Evolutionary conservation across 2,888 invertebrate species (phyloP).

Genomic region (Furcula furcula): DNA sequence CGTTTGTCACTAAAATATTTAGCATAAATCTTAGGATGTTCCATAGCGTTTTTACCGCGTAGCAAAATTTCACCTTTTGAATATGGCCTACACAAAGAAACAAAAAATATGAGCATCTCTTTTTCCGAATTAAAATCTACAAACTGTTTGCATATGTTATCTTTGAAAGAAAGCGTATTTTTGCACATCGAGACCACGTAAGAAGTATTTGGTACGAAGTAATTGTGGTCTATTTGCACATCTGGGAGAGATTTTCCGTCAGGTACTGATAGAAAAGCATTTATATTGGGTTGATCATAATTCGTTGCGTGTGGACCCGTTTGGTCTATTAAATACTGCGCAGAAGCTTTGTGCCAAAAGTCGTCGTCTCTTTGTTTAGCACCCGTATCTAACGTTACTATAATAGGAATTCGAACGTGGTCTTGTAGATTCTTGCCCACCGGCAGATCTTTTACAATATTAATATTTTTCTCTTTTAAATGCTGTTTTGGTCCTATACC

Average conservation of each 20-base stretch:
- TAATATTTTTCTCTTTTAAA: slow-evolving; percentile 47
- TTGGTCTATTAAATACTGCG: slow-evolving; percentile 62
- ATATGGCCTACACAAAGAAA: slow-evolving; percentile 62
- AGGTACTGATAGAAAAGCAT: slow-evolving; percentile 63
- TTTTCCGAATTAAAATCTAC: slow-evolving; percentile 54
- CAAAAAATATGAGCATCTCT: slow-evolving; percentile 62
- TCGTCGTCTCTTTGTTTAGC: slow-evolving; percentile 45
- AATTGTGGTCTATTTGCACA: slow-evolving; percentile 71
- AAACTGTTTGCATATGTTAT: slow-evolving; percentile 62
- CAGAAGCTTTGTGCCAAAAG: slow-evolving; percentile 61
- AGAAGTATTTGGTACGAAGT: slow-evolving; percentile 62
- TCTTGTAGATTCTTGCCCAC: slow-evolving; percentile 76
- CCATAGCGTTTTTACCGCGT: slow-evolving; percentile 47
- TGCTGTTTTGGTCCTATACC: slow-evolving; percentile 61
- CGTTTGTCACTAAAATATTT: slow-evolving; percentile 63
- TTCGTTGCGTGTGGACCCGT: slow-evolving; percentile 65
- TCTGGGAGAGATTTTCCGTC: slow-evolving; percentile 55
- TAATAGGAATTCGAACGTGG: slow-evolving; percentile 68
- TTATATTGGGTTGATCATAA: slow-evolving; percentile 68
- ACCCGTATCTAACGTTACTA: slow-evolving; percentile 58
- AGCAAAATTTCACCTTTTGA: slow-evolving; percentile 60
- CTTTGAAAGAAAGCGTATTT: slow-evolving; percentile 50
- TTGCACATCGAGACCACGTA: slow-evolving; percentile 55
- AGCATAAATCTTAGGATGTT: slow-evolving; percentile 60
- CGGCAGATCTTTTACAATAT: slow-evolving; percentile 51